Percentiles rank a stretch among this genome's conserved stretches.
Conservation (phyloP, 2,113 vertebrate species). For the mouse (Mus musculus) region DNA sequence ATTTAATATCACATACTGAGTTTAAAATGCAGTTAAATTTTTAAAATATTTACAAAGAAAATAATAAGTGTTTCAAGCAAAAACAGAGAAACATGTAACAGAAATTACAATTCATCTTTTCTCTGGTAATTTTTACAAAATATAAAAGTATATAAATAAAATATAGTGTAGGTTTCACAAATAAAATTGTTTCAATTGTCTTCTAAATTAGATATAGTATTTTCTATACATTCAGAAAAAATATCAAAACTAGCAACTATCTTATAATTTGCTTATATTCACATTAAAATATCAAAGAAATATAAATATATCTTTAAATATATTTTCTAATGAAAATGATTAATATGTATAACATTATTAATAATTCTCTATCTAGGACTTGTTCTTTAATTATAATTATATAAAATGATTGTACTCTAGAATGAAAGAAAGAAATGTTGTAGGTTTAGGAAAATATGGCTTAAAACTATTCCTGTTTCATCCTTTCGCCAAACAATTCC, state of each 20-base stretch:
- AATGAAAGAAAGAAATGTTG: not conserved
- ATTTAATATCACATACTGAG: not conserved
- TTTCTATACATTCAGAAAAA: not conserved
- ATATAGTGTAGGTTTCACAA: not conserved
- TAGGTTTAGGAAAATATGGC: not conserved
- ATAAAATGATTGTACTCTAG: not conserved
- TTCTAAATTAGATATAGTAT: not conserved
- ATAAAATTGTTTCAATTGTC: not conserved
- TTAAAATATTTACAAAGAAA: not conserved
- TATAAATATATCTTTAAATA: constrained; percentile 5
- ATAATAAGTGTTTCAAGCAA: not conserved
- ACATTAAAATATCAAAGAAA: constrained; percentile 20
- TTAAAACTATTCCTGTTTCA: not conserved
- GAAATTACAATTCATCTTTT: not conserved
- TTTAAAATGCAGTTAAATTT: not conserved
- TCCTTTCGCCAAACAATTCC: not conserved
- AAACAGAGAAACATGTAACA: not conserved
- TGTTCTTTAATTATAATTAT: not conserved
- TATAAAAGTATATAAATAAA: not conserved
- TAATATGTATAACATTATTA: not conserved
- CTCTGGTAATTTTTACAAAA: not conserved
- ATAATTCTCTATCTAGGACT: not conserved
- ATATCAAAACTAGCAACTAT: not conserved
- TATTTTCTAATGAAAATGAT: not conserved
- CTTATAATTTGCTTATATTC: constrained; percentile 14